A percentile compares a stretch with the other conserved stretches of the same genome.
Evolutionary conservation across 2,797 vertebrate genomes (phyloP).

Genomic region (Adrianichthys oophorus): DNA sequence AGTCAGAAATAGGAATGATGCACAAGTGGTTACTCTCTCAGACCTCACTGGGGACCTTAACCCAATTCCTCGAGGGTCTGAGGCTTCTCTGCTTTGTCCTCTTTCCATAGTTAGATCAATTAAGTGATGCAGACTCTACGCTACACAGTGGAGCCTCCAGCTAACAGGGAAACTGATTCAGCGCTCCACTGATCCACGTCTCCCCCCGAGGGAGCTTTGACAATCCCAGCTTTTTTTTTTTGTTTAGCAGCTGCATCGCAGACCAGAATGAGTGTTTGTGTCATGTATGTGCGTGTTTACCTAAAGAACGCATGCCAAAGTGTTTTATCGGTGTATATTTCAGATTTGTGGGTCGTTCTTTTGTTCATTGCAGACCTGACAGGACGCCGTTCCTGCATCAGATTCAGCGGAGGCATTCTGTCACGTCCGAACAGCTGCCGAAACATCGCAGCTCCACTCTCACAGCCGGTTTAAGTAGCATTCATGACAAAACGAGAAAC

Average conservation of each 20-base stretch:
- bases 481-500: no score
- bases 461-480: constrained; percentile 12
- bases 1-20: constrained; percentile 75
- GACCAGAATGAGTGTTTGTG: constrained; percentile 21
- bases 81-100: constrained; percentile 65
- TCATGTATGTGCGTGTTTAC: constrained; percentile 26
- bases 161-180: constrained; percentile 49
- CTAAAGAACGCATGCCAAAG: constrained; percentile 17
- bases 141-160: constrained; percentile 55
- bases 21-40: constrained; percentile 55
- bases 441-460: constrained; percentile 1
- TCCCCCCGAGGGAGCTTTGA: constrained; percentile 57
- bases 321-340: constrained; percentile 21
- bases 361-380: constrained; percentile 16
- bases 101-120: constrained; percentile 67
- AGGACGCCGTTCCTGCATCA: constrained; percentile 4
- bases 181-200: constrained; percentile 9
- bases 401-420: not conserved
- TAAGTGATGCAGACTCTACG: constrained; percentile 59
- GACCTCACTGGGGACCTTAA: constrained; percentile 47
- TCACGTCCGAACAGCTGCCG: not conserved
- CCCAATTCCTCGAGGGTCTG: constrained; percentile 69
- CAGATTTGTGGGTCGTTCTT: not conserved
- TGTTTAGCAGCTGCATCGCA: constrained; percentile 33
- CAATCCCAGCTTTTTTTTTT: constrained; percentile 63